Base-by-base conservation (phyloP, 2,888 invertebrate genomes). In the Chloromyia formosa region DNA sequence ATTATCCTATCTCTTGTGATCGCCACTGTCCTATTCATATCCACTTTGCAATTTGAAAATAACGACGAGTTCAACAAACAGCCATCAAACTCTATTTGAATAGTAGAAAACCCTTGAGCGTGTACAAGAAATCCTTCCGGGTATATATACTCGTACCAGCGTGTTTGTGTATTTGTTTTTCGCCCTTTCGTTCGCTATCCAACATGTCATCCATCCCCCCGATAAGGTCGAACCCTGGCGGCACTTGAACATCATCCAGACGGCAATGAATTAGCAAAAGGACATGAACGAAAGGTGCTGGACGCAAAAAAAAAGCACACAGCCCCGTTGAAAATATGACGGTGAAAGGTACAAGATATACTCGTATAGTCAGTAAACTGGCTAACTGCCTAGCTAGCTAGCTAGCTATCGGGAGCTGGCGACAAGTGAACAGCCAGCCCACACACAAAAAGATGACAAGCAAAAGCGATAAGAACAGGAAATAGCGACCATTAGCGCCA, bases 61-160 rank as follows among this genome's bases (percentile, higher is more conserved):
- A n/a, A n/a, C 27, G 27, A 35, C 27, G 27, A 35, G 27, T 35
- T 35, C 27, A 35, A 35, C 27, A 76, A 75, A 74, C 69, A 71
- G 74, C 71, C 74, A 76, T 76, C 76, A 76, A 76, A 74, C 71
- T 53, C 71, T 74, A 74, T 76, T 76, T 76, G 76, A 64, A 74
- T 69, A 62, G 75, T 54, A 56, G 45, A 35, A 66, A 66, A 45
- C 66, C 45, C 23, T 66, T 49, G 20, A 49, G 10, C 27, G 22
- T 12, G 66, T 14, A 66, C 66, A 66, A 66, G 49, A 45, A 66
- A 66, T 66, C 66, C 66, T 66, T 66, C 66, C 45, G 66, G 66
- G 22, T 7, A 18, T 16, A 10, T 22, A 56, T 16, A 16, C 35
- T 7, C 18, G 16, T 16, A 42, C 40, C 10, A n/a, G 5, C 1